Conservation (phyloP, 2,888 invertebrate species). For the Epiblema foenella region DNA sequence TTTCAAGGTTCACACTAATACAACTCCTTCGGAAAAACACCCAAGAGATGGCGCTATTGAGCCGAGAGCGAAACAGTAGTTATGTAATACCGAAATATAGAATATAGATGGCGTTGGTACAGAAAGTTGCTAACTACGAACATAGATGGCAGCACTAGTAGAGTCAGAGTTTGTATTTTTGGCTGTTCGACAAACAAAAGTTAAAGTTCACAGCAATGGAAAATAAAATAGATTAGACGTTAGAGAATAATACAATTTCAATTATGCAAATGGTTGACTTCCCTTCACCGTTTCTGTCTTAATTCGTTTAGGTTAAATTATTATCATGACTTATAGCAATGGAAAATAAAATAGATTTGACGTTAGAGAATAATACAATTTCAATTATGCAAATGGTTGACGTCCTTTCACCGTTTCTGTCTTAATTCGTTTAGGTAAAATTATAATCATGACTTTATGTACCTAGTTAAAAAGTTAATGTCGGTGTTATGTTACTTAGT, state of each 20-base stretch:
- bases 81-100: neutral
- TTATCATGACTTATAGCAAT: too few species aligned
- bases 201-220: neutral
- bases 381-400: too few species aligned
- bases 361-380: too few species aligned
- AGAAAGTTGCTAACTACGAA: neutral
- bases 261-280: too few species aligned
- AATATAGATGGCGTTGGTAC: neutral
- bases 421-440: too few species aligned
- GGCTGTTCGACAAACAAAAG: neutral
- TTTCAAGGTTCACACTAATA: neutral
- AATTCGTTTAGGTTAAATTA: too few species aligned
- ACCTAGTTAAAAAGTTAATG: too few species aligned
- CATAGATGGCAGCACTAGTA: neutral
- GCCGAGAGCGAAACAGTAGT: neutral
- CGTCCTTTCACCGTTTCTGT: too few species aligned
- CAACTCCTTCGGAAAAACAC: neutral
- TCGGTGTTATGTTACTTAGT: too few species aligned
- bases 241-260: neutral
- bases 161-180: neutral
- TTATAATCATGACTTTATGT: too few species aligned
- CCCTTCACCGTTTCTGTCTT: too few species aligned
- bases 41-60: neutral
- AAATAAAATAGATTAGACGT: neutral
- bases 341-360: too few species aligned